These are phyloP conservation scores for Spheniscus mendiculus DNA, from an alignment of 2,113 vertebrate genomes.

Conservation along the genomic window DNA sequence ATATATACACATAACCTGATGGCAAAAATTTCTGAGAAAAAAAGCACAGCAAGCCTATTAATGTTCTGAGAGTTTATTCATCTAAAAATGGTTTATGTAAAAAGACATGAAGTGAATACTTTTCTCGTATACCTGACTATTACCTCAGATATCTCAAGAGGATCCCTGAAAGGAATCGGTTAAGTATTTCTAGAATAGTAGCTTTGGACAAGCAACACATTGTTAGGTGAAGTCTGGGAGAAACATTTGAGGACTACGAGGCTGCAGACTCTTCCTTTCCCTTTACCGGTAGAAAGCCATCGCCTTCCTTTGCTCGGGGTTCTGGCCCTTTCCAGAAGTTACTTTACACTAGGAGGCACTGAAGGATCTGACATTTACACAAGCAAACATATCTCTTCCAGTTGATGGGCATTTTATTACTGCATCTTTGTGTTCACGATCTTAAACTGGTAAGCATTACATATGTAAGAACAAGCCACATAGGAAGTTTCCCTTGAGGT, in stretches of 20 bases:
- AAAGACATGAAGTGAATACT: background rate
- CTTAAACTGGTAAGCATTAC: background rate
- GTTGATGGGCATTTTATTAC: background rate
- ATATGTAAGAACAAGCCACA: fast-evolving
- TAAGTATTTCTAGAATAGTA: background rate
- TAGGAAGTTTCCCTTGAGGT: background rate
- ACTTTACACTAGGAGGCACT: background rate
- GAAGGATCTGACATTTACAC: background rate
- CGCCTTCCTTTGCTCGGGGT: fast-evolving
- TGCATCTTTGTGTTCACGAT: fast-evolving
- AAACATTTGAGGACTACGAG: background rate
- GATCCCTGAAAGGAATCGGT: background rate
- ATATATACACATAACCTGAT: background rate
- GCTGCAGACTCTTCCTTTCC: background rate
- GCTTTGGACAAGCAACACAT: background rate
- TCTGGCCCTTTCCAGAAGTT: background rate
- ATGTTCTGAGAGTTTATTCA: background rate
- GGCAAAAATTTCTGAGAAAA: background rate
- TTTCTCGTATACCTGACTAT: background rate
- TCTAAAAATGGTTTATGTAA: background rate
- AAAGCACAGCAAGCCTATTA: background rate
- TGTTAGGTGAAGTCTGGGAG: background rate
- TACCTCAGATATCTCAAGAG: background rate
- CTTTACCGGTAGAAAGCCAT: background rate
- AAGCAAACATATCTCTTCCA: background rate